phyloP scores from a whole-genome alignment of 2,888 invertebrate species.

The Chironomus tentans region DNA sequence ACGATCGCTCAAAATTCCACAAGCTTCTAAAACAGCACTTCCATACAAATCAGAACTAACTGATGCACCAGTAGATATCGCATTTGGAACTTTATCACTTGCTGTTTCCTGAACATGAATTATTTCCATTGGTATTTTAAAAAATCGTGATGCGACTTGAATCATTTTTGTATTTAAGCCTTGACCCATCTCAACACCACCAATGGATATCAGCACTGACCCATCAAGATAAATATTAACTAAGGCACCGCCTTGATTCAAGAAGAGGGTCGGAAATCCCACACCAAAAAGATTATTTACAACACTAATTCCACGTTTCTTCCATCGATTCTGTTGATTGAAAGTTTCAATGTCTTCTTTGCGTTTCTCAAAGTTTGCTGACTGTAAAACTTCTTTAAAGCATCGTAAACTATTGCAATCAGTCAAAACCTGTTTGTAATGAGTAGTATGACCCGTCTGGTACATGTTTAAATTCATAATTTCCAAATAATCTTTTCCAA shows the following conservation, averaged over 20 bases:
- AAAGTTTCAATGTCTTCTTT: conserved; percentile 53
- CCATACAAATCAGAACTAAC: conserved; percentile 84
- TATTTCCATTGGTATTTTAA: conserved; percentile 59
- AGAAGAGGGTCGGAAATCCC: conserved; percentile 61
- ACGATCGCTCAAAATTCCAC: conserved; percentile 60
- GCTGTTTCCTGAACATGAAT: conserved; percentile 79
- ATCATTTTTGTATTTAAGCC: conserved; percentile 94
- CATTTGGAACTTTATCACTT: conserved; percentile 87
- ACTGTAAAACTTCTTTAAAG: conserved; percentile 66
- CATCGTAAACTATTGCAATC: conserved; percentile 66
- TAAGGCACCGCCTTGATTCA: conserved; percentile 71
- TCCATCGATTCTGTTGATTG: conserved; percentile 71
- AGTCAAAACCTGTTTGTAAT: conserved; percentile 63
- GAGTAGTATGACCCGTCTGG: conserved; percentile 65
- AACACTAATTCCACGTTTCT: conserved; percentile 74
- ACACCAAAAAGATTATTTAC: conserved; percentile 81
- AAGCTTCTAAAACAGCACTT: conserved; percentile 81
- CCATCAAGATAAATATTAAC: conserved; percentile 61
- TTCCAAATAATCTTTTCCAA: conserved; percentile 55
- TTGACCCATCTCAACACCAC: conserved; percentile 95
- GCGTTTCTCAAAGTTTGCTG: conserved; percentile 55
- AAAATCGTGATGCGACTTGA: conserved; percentile 70
- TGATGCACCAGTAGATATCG: conserved; percentile 83
- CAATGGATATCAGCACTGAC: conserved; percentile 78
- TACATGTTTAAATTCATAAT: conserved; percentile 69